Percentiles rank a stretch among this genome's conserved stretches.
These are phyloP conservation scores for Pteromalus puparum DNA, from an alignment of 1,140 invertebrate species.

Conservation along the genomic window DNA sequence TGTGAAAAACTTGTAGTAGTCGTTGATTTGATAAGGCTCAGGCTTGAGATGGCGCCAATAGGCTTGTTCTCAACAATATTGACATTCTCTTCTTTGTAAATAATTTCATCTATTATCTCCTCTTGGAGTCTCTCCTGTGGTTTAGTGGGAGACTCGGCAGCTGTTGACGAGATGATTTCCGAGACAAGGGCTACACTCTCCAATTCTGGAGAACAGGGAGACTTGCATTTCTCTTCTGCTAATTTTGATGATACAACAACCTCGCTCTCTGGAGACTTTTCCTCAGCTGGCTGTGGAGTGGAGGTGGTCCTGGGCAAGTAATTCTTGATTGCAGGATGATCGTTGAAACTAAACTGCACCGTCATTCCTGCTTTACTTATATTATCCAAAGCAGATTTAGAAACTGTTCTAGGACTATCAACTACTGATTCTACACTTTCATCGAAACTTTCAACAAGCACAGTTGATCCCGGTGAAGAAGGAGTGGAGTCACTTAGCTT, in stretches of 20 bases:
- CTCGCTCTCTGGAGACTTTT: constrained; percentile 23
- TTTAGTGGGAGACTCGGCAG: constrained; percentile 22
- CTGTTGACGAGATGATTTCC: constrained; percentile 7
- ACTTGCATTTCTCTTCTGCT: not conserved
- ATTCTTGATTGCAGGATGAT: constrained; percentile 59
- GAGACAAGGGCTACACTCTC: constrained; percentile 11
- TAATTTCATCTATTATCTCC: constrained; percentile 37
- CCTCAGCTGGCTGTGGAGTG: constrained; percentile 11
- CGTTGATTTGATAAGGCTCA: constrained; percentile 63
- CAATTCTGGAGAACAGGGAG: not conserved
- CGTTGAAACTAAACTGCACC: constrained; percentile 79
- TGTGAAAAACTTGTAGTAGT: constrained; percentile 60
- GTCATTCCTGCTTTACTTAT: constrained; percentile 81
- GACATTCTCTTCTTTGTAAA: constrained; percentile 41
- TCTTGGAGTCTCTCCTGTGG: constrained; percentile 23
- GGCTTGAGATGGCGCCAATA: constrained; percentile 65
- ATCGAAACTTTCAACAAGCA: constrained; percentile 55
- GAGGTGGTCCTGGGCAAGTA: constrained; percentile 74
- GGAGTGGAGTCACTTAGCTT: constrained; percentile 36
- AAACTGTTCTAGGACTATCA: constrained; percentile 73
- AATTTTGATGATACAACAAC: not conserved
- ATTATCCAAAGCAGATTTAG: constrained; percentile 79
- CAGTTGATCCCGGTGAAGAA: constrained; percentile 30
- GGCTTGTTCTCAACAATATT: constrained; percentile 54
- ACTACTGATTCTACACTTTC: constrained; percentile 61